Evolutionary conservation across 35 echinoderm and acorn worm species (phyloP), one percentile per base, ranked within the genome.

Genomic region (Lytechinus pictus): DNA sequence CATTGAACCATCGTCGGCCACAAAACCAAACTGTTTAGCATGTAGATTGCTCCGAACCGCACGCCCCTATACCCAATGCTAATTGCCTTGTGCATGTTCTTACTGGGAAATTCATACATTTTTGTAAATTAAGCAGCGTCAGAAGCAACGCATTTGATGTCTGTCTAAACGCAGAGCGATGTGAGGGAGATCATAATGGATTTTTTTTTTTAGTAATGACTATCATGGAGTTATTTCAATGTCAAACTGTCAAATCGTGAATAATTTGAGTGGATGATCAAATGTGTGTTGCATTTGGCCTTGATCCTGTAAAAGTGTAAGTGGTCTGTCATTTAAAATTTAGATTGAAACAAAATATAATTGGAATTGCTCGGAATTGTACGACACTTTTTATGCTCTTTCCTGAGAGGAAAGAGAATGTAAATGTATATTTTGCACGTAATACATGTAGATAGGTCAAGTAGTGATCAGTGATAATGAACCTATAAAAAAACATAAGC

Each of bases 21-120:
- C 66, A 79, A 79, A 79, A 79, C 66, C 66, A 79, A 79, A 79
- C 66, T 79, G 66, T 79, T 79, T 79, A 79, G 66, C 21, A 79
- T 79, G 66, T 79, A 79, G 66, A 79, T 79, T 79, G 66, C 66
- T 79, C 21, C 16, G n/a, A 79, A 79, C 66, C 66, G 19, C 66
- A 79, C 66, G 21, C 66, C n/a, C 6, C 66, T 79, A 16, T 79
- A 79, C 66, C 7, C 4, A 79, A 79, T 79, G 66, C 66, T 79
- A 79, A 79, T 79, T 79, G 66, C 66, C 16, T 24, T 79, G 19
- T 79, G 66, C 66, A 1, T 14, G 66, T 79, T 24, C 4, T n/a
- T 79, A 24, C 66, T 79, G 19, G 2, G 19, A 79, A 79, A 24
- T 79, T 10, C n/a, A n/a, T 79, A 4, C n/a, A 44, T 24, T 24